Evolutionary conservation across 2,888 invertebrate genomes (phyloP), one percentile per base, ranked within the genome.

Genomic region (Chorisops tibialis): DNA sequence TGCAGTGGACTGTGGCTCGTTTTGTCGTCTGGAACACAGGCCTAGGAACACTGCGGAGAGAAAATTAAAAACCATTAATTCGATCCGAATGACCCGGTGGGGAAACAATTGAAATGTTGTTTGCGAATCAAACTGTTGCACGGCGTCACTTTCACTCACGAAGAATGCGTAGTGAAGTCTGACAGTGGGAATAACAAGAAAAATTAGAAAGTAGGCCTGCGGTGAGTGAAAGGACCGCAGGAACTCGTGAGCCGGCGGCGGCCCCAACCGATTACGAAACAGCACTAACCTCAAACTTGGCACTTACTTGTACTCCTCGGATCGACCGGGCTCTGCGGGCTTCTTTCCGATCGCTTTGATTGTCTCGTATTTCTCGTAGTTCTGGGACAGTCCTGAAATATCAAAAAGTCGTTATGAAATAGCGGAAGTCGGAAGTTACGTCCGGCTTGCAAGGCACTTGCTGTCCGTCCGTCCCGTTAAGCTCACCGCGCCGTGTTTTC

Each of bases 401-500:
- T 65, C 56, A 50, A 61, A 52, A 52, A 41, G 38, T 2, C 14
- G 50, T 60, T 60, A 50, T 14, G 49, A 50, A 60, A 50, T 18
- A 1, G 22, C n/a, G 11, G 4, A 48, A 18, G 14, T 30, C 11
- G 22, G 12, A n/a, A n/a, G 21, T 22, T 3, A 30, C 43, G 19
- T 38, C 21, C 11, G 18, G 41, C 4, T n/a, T 12, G 41, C 18
- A 5, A n/a, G 18, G 22, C n/a, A 16, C 11, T 43, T 45, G 6
- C 30, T 11, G 24, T 24, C 38, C 24, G 12, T 7, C 1, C n/a
- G 1, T n/a, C 11, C n/a, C n/a, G 16, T 11, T 30, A 6, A 59
- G 71, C 71, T 77, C 74, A 88, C 91, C 88, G 83, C 92, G 83
- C 72, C 91, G 83, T 68, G 91, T 89, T 83, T 92, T 91, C 66